Conservation (phyloP, 2,797 vertebrate genomes). For the Smutsia temminckii region DNA sequence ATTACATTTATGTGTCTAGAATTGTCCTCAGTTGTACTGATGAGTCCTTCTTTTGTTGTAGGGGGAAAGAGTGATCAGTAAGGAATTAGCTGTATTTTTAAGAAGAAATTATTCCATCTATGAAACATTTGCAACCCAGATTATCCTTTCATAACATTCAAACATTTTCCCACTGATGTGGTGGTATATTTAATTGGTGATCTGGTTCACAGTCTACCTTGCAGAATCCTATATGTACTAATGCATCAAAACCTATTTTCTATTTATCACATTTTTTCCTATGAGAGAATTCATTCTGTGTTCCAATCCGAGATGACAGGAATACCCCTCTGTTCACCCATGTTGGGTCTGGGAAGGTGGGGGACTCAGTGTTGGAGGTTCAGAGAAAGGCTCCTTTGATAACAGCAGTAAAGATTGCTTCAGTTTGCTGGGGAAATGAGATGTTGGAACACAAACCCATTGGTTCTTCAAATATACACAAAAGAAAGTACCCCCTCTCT, state of each 20-base stretch:
- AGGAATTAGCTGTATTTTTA: neutral
- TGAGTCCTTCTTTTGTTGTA: neutral
- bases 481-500: neutral
- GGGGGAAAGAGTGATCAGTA: neutral
- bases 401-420: neutral
- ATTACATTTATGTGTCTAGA: neutral
- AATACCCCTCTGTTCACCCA: neutral
- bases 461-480: neutral
- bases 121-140: neutral
- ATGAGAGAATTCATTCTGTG: neutral
- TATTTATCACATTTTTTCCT: neutral
- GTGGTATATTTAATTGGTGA: neutral
- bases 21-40: neutral
- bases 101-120: neutral
- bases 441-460: neutral
- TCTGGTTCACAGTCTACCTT: neutral
- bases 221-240: neutral
- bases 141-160: conserved; percentile 27
- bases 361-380: neutral
- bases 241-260: neutral
- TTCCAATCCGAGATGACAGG: neutral
- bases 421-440: neutral
- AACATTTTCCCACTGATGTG: neutral
- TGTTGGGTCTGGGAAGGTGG: neutral
- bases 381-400: neutral